phyloP scores from a whole-genome alignment of 2,797 vertebrate genomes.

The Morus bassanus region DNA sequence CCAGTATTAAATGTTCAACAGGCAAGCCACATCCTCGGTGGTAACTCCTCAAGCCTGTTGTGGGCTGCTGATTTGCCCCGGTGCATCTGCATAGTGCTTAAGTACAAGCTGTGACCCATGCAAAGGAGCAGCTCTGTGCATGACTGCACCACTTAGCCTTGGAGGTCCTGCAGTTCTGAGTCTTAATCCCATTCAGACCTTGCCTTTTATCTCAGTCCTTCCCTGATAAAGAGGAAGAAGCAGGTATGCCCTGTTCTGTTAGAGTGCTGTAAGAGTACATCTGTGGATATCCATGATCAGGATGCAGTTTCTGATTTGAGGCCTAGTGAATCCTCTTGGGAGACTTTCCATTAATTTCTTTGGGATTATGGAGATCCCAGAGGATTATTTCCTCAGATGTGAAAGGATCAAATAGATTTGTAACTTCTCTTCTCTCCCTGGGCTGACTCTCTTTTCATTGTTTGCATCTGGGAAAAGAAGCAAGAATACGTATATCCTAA shows the following conservation, averaged over 20 bases:
- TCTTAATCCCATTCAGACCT: background rate
- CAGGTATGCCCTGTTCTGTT: background rate
- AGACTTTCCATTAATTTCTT: background rate
- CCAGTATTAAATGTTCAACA: background rate
- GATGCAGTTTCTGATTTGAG: background rate
- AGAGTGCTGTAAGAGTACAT: background rate
- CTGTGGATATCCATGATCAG: background rate
- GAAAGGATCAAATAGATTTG: background rate
- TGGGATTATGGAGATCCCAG: background rate
- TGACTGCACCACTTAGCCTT: background rate
- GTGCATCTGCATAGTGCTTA: accelerated
- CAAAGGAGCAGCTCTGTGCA: background rate
- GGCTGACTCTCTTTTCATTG: background rate
- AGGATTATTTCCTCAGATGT: background rate
- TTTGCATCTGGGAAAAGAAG: background rate
- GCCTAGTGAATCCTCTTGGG: background rate
- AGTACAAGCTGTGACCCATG: background rate
- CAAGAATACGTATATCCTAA: background rate
- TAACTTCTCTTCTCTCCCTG: background rate
- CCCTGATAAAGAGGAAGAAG: background rate
- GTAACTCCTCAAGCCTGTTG: background rate
- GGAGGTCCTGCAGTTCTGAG: background rate
- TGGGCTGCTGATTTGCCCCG: background rate
- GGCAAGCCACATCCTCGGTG: background rate
- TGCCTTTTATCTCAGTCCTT: background rate